phyloP scores from a whole-genome alignment of 2,797 vertebrate genomes.

The Chaunax sp. region DNA sequence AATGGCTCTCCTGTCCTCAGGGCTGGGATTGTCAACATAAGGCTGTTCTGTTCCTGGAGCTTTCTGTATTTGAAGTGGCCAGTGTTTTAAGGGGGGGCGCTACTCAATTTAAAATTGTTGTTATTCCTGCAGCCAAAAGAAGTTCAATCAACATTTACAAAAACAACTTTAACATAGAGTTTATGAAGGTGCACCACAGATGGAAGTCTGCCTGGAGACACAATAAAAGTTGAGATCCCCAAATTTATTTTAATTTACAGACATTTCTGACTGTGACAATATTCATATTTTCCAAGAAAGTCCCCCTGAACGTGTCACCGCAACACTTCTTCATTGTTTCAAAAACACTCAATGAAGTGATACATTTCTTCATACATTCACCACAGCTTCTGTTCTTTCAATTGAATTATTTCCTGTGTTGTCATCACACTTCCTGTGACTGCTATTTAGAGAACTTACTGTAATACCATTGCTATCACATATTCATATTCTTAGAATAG shows the following conservation, averaged over 20 bases:
- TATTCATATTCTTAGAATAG: not conserved
- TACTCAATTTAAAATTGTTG: conserved; percentile 2
- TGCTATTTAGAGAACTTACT: not conserved
- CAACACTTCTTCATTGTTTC: not conserved
- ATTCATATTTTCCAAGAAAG: not conserved
- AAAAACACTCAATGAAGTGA: not conserved
- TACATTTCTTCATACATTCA: not conserved
- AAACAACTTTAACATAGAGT: not conserved
- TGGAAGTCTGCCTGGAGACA: conserved; percentile 7
- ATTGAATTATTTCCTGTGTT: not conserved
- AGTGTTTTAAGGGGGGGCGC: conserved; percentile 39
- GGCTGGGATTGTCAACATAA: conserved; percentile 65
- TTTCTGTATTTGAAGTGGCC: conserved; percentile 55
- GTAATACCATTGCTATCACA: not conserved
- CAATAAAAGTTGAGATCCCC: not conserved
- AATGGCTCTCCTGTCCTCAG: conserved; percentile 70
- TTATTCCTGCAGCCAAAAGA: conserved; percentile 6
- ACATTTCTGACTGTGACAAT: conserved; percentile 11
- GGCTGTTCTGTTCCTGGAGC: conserved; percentile 55
- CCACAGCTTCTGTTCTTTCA: not conserved
- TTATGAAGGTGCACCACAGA: not conserved
- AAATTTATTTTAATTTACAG: not conserved
- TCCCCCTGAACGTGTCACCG: not conserved
- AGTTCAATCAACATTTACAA: conserved; percentile 17
- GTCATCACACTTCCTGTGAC: not conserved